Base-by-base conservation (phyloP, 2,888 invertebrate species). In the Incurvaria masculella region DNA sequence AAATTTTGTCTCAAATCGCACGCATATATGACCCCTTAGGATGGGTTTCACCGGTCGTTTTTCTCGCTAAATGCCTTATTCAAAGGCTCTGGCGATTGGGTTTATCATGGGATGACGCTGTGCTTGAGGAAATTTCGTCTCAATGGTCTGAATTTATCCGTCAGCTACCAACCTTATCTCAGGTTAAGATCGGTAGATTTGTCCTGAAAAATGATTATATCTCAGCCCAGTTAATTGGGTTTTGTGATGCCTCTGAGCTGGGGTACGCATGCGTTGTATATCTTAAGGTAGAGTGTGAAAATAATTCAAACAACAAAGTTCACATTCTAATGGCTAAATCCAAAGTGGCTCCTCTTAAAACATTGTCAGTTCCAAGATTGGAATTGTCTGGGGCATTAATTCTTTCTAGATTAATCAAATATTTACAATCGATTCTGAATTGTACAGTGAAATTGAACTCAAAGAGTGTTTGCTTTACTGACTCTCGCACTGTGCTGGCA, bases 1-100 rank as follows among this genome's bases (percentile, higher is more conserved):
- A 40, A 10, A 46, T 46, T 21, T 21, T 40, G 17, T 26, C 20
- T 19, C 26, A 40, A 14, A 40, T 46, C 39, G 39, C 46, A 14
- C 39, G 40, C 14, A 39, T 46, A 14, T 46, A 40, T 14, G 46
- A 46, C 23, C 46, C 46, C 2, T 21, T 46, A 40, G 46, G 46
- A 16, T 46, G 46, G 46, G 19, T 46, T 4, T 39, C 46, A 18
- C 46, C 46, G n/a, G 21, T 51, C 21, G 53, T 33, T 8, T 33
- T 33, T 14, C 33, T 33, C 6, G 33, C 33, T 33, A 33, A 33
- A 11, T 33, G 14, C 14, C 14, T 33, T 14, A 33, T 33, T 8
- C 33, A 33, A 14, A 8, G 33, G 11, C 14, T 33, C 8, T 33
- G 33, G 33, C 33, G 33, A 14, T 33, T 33, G 14, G 33, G 33